Percentiles rank a stretch among this genome's conserved stretches.
phyloP scores from a whole-genome alignment of 2,888 invertebrate species.

The Noctuana brunneofusca region DNA sequence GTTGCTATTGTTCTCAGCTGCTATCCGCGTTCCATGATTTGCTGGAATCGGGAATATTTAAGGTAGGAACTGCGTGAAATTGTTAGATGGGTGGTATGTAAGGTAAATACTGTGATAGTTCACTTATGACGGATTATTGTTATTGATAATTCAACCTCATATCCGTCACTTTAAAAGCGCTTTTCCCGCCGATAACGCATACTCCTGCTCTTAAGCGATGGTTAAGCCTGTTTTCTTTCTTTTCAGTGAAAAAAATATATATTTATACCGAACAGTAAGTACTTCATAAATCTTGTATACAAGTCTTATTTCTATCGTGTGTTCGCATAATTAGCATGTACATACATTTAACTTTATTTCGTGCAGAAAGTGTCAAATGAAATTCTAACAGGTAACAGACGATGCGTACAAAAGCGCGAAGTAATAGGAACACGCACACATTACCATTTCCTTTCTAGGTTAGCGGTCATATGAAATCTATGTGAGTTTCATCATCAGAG shows the following conservation, averaged over 20 bases:
- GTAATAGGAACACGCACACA: background rate
- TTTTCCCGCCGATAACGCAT: too few relatives aligned
- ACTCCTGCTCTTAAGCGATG: too few relatives aligned
- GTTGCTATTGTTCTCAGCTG: conserved; percentile 10
- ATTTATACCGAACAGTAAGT: too few relatives aligned
- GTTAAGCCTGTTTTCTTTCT: too few relatives aligned
- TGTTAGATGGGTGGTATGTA: background rate
- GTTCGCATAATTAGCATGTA: background rate
- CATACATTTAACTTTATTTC: background rate
- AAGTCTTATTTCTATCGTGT: too few relatives aligned
- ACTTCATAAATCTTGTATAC: too few relatives aligned
- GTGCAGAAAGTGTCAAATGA: background rate
- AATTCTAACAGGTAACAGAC: background rate
- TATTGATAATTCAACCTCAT: too few relatives aligned
- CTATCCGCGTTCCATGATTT: conserved; percentile 13
- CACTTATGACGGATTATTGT: too few relatives aligned
- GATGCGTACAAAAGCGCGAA: background rate
- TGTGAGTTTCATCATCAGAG: background rate
- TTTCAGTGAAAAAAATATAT: too few relatives aligned
- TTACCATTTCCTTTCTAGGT: background rate
- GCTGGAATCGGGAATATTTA: background rate
- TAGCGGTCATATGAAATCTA: background rate
- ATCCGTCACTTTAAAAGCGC: too few relatives aligned
- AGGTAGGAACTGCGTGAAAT: background rate
- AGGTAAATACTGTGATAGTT: too few relatives aligned